Base-by-base conservation (phyloP, 2,888 invertebrate species). In the Lycaena phlaeas region DNA sequence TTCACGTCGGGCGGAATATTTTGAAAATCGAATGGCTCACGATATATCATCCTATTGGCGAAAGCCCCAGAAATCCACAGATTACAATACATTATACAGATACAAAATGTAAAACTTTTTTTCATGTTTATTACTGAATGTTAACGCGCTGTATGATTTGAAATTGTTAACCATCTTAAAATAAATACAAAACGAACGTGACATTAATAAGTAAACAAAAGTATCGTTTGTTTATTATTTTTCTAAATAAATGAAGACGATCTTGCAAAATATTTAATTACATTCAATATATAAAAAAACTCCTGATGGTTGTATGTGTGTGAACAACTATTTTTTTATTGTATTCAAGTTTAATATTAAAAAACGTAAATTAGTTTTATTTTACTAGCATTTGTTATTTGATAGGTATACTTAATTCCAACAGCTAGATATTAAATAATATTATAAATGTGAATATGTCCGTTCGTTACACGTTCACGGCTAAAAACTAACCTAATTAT, bases 1-100 rank as follows among this genome's bases (percentile, higher is more conserved):
- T 38, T 36, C 37, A 43, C 42, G 27, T 53, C 49, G 18, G 44
- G 37, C 36, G 49, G 44, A 10, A 46, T 43, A 41, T 63, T 51
- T 44, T 67, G 63, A 39, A 59, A 53, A 45, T 72, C 73, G 10
- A 61, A 56, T 25, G 64, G 57, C 14, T 65, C 59, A 36, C 64
- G 48, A 29, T 59, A 62, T 52, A 65, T 54, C 34, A 61, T 49
- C 22, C 57, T 54, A 29, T 72, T 64, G 25, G 63, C 63, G n/a
- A 52, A 42, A 10, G 43, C 45, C 37, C 43, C 47, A 29, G 48
- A 36, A 36, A 42, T 17, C 31, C 43, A 49, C 37, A 48, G 37
- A 41, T 45, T 45, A 41, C n/a, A n/a, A n/a, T 44, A 54, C 43
- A 61, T 53, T 41, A 68, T 43, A 40, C 64, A 38, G 49, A 59